These are phyloP conservation scores for Psittacula derbiana DNA, from an alignment of 2,797 vertebrate genomes.

Conservation along the genomic window DNA sequence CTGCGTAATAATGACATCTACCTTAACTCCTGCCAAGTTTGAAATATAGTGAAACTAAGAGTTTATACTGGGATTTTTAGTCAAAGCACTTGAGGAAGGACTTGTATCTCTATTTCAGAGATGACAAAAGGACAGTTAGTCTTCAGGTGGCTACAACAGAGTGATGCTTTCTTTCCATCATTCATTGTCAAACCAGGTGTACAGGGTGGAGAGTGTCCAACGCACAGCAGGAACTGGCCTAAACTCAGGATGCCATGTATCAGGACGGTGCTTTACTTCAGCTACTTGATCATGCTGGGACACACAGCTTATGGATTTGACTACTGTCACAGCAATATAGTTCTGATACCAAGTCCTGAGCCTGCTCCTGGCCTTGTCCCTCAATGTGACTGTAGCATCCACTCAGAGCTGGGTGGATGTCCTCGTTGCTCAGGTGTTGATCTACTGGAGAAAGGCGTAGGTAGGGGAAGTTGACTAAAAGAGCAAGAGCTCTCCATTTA, in stretches of 20 bases:
- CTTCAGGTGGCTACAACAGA: neutral
- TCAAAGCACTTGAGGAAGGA: neutral
- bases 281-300: neutral
- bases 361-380: neutral
- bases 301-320: neutral
- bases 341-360: neutral
- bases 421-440: neutral
- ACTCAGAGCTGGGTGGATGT: neutral
- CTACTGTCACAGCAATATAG: neutral
- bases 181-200: neutral
- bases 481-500: neutral
- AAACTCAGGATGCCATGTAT: neutral
- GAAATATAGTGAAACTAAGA: neutral
- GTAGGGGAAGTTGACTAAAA: neutral
- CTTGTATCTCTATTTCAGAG: neutral
- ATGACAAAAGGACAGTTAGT: neutral
- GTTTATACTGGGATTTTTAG: neutral
- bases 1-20: rapidly evolving
- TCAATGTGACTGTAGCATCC: neutral
- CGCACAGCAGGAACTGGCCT: neutral
- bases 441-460: neutral
- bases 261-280: neutral
- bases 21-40: neutral
- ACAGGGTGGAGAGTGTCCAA: neutral
- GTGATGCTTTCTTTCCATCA: neutral